phyloP scores from a whole-genome alignment of 2,797 vertebrate genomes.

The Gymnothorax reevesii region DNA sequence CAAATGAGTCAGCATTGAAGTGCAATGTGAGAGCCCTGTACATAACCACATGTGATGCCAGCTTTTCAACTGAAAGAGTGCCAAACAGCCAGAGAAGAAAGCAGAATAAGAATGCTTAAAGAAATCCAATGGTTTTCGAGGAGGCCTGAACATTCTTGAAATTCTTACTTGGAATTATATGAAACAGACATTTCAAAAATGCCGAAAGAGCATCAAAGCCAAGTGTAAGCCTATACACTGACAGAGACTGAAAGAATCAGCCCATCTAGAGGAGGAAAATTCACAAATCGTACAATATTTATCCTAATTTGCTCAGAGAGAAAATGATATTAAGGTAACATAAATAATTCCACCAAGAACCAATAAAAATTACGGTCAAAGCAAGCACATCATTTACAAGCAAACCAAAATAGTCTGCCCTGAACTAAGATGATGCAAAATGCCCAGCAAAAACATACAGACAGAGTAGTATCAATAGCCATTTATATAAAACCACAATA shows the following conservation, averaged over 20 bases:
- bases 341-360: neutral
- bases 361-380: neutral
- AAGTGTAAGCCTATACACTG: neutral
- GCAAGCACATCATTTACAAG: neutral
- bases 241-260: neutral
- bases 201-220: neutral
- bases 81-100: neutral
- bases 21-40: neutral
- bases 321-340: neutral
- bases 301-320: neutral
- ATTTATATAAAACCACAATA: neutral
- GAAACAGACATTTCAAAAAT: neutral
- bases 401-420: neutral
- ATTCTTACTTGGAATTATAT: neutral
- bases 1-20: constrained; percentile 1
- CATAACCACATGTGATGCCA: neutral
- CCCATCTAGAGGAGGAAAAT: neutral
- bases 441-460: neutral
- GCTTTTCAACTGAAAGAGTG: neutral
- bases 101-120: neutral
- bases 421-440: neutral
- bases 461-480: neutral
- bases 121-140: neutral
- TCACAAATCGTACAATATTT: neutral
- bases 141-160: neutral